Evolutionary conservation across 2,113 vertebrate species (phyloP).

Genomic region (Baryphthengus martii): DNA sequence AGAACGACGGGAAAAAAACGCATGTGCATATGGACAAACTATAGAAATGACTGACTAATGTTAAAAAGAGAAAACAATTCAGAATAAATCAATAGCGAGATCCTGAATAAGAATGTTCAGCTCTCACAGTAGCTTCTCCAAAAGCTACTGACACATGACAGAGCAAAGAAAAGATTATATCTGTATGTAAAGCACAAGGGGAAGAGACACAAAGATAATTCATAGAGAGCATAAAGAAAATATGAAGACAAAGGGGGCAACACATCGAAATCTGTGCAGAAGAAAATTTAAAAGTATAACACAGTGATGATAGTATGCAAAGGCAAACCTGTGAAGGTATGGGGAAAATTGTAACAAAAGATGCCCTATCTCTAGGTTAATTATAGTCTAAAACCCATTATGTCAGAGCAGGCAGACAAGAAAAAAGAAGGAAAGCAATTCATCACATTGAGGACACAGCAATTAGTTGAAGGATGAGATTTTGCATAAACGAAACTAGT

Average conservation of each 20-base stretch:
- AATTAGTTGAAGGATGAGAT: conserved; percentile 18
- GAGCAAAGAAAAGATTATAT: neutral
- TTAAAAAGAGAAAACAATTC: neutral
- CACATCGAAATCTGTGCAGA: neutral
- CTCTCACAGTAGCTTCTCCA: neutral
- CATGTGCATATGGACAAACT: neutral
- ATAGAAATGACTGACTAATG: neutral
- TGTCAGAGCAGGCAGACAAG: neutral
- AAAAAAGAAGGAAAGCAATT: conserved; percentile 6
- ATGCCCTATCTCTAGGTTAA: neutral
- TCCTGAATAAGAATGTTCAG: neutral
- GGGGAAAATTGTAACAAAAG: neutral
- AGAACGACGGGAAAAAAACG: neutral
- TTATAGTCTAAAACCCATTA: neutral
- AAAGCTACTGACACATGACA: neutral
- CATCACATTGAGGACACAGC: neutral
- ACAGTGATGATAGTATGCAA: neutral
- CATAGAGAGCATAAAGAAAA: neutral
- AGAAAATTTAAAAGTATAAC: neutral
- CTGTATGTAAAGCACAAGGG: neutral
- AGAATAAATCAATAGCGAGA: neutral
- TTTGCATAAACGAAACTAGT: neutral
- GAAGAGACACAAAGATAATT: neutral
- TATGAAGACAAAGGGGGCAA: neutral
- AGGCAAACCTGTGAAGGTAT: neutral